Base-by-base conservation (phyloP, 23 tunicate genomes). In the Halocynthia aurantium region DNA sequence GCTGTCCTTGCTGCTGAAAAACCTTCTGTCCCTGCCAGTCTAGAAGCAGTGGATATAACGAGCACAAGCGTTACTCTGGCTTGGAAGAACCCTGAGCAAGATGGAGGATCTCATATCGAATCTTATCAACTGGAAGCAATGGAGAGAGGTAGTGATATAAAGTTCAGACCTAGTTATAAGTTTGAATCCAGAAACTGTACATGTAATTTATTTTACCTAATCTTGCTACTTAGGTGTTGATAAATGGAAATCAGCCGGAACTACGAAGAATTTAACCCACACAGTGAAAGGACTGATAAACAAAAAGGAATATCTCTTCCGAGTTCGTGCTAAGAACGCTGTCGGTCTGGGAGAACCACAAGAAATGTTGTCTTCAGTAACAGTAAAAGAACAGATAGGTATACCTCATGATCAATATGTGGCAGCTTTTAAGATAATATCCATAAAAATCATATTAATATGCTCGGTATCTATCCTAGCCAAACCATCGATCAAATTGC, bases 301-400 rank as follows among this genome's bases (percentile, higher is more conserved):
- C 20, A 93, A 96, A 8, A 22, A 58, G 49, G 99, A 94, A 51
- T 94, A 94, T 77, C 75, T 73, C 21, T 94, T 94, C 82, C 67
- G 95, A 77, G 81, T 94, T 8, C 61, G 73, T 61, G 99, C 99
- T 55, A 81, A 77, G 57, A 94, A 94, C 81, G 88, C 86, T 52
- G 73, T 76, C 69, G 99, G 99, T 13, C 74, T 71, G 8, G 77
- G 95, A 52, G 98, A 86, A 52, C 88, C 98, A 50, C 76, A 72
- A 51, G 98, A 93, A 75, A 61, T 93, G 75, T 70, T 93, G 9
- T 93, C 98, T 5, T 82, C 98, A 6, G 85, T 93, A 51, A 61
- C 82, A 31, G 73, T 86, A 7, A 75, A 83, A 67, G 88, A 83
- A 44, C 85, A 75, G 79, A 69, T 77, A 52, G 79, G 73, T 74